Conservation (phyloP, 2,113 vertebrate species). For the Apteryx mantelli region DNA sequence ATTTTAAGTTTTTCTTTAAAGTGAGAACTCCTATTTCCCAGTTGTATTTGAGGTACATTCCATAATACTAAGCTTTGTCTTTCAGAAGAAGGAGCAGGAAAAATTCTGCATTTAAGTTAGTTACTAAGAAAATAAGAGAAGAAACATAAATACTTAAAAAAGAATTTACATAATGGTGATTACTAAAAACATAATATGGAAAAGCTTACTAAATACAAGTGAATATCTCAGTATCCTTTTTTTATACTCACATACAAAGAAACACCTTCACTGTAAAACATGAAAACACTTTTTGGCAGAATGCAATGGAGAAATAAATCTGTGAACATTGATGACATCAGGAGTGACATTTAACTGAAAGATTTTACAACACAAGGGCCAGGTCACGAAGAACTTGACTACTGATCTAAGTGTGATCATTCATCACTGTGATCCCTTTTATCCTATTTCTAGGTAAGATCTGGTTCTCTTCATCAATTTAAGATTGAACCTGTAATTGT, state of each 20-base stretch:
- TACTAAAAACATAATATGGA: not conserved
- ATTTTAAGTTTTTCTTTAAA: not conserved
- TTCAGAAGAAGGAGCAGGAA: not conserved
- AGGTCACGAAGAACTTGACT: not conserved
- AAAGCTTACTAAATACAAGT: not conserved
- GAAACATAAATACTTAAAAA: not conserved
- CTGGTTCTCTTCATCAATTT: not conserved
- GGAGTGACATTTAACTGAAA: not conserved
- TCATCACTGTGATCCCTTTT: not conserved
- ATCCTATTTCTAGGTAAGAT: not conserved
- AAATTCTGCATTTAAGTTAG: not conserved
- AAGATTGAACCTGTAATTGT: not conserved
- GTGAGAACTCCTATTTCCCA: not conserved
- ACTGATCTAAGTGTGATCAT: not conserved
- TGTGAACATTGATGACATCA: not conserved
- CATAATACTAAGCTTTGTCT: not conserved
- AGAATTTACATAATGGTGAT: accelerated
- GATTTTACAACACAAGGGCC: not conserved
- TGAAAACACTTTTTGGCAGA: not conserved
- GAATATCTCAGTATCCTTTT: not conserved
- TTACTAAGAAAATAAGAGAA: not conserved
- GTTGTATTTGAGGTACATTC: not conserved
- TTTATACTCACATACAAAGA: not conserved
- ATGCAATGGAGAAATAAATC: not conserved
- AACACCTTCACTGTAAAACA: not conserved